Base-by-base conservation (phyloP, 2,797 vertebrate genomes). In the Coregonus suidteri region DNA sequence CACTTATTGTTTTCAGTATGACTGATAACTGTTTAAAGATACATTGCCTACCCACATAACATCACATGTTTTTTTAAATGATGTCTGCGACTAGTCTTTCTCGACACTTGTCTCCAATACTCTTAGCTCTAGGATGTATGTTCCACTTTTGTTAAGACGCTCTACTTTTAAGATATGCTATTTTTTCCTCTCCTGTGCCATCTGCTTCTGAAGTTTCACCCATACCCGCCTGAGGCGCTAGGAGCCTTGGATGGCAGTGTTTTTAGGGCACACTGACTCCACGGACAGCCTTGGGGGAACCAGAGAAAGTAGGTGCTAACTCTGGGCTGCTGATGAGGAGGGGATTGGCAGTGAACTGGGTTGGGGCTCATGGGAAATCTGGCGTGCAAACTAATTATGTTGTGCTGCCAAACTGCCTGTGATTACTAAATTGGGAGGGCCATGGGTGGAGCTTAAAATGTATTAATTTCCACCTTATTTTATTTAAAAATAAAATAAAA, bases 271-370 rank as follows among this genome's bases (percentile, higher is more conserved):
- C 86, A 89, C 91, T 90, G 89, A 91, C 90, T 93, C 91, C 86
- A 81, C 75, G 89, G 93, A 89, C 88, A 90, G 90, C 92, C 91
- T 90, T 89, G 86, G 88, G 91, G 92, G 86, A 88, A 90, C 87
- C 88, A 91, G 92, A 87, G 91, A 94, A 93, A 92, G 91, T 93
- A 95, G 92, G 93, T 94, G 93, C 93, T 94, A 94, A 94, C 90
- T 93, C 90, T 89, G 90, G 90, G 88, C 89, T 89, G 90, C 89
- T 89, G 91, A 91, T 92, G 92, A 91, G 85, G 86, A 90, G 87
- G 85, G 91, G 86, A 92, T 91, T 90, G 89, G 88, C 89, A 90
- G 92, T 88, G 89, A 89, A 88, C 87, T 91, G 81, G 89, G 93
- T 91, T 91, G 81, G 86, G 91, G 86, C 93, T 94, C 92, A 91